Evolutionary conservation across 2,888 invertebrate genomes (phyloP), one percentile per base, ranked within the genome.

Genomic region (Hirudinaria manillensis): DNA sequence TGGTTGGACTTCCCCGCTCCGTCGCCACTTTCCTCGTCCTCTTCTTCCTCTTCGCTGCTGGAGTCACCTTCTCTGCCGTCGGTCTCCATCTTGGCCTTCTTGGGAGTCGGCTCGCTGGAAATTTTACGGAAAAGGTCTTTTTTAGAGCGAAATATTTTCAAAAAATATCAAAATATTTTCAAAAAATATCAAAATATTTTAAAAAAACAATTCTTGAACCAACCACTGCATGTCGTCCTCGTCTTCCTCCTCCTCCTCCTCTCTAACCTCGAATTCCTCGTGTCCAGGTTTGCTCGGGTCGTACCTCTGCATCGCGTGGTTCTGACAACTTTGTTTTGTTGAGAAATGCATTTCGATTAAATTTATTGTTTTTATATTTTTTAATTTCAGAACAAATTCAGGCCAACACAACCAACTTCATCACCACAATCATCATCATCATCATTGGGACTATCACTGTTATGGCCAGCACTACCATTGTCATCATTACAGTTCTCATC

Each of bases 281-380:
- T 73, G 56, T 6, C 56, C 73, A 21, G 73, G 32, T 27, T 65
- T 73, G 19, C 61, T 38, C 21, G 73, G 73, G 38, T 73, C 73
- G 32, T 65, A 73, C 27, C 72, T 72, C 72, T 19, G 51, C 27
- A 45, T 45, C 10, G 45, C 3, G 16, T 16, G 10, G 45, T 45
- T 45, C 53, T n/a, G 16, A 1, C 21, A 61, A 61, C 61, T 61
- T 61, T 21, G 21, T 53, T 53, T 61, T 27, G 24, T 1, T 10
- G 6, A 21, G 24, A 61, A 61, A 24, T 1, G 10, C 29, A 27
- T 61, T 3, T 16, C 7, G n/a, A 61, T 6, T 21, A 53, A 13
- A 53, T 16, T 53, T 16, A 53, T 53, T 53, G 21, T 53, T 53
- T 53, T n/a, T n/a, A n/a, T n/a, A n/a, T n/a, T n/a, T n/a, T n/a